Evolutionary conservation across 23 tunicate species (phyloP), one percentile per base, ranked within the genome.

Genomic region (Oikopleura dioica): DNA sequence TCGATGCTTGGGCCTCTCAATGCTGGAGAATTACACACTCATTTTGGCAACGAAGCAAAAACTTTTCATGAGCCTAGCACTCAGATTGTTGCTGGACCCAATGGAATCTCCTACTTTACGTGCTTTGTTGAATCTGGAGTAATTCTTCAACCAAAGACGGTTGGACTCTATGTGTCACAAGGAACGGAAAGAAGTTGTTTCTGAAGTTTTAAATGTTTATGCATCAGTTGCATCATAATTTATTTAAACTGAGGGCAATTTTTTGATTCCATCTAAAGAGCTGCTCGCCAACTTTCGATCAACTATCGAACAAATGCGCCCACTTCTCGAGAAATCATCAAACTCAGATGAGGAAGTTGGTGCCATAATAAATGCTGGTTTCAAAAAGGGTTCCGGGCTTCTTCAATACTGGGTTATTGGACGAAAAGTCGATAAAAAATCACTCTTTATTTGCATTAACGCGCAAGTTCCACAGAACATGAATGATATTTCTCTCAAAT

Each of bases 51-150:
- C 29, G 72, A 31, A 12, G 26, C 16, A 44, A 44, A 44, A 44
- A 44, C 9, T 9, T 9, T 44, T 63, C 26, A 16, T 12, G 72
- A 63, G 26, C 16, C 26, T 23, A 2, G 30, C 2, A 16, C 33
- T 4, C 72, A 63, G 33, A 23, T 31, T 21, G 26, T 63, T 63
- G 26, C 72, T 21, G 16, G 16, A 31, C 30, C 33, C 26, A 28
- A 23, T 21, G 72, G 72, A 28, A 63, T 2, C 26, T 2, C 72
- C 29, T 28, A 23, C 30, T 28, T 63, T 28, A 21, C 72, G 33
- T 63, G 72, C 33, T 63, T 63, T 31, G 72, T 63, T 63, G 72
- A 63, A 12, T 23, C 16, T 63, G 72, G 72, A 28, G 72, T 63
- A 2, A 24, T 63, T 23, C 26, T 63, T 23, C 30, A 12, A 12